phyloP scores from a whole-genome alignment of 2,888 invertebrate genomes.

The Spisula subtruncata region DNA sequence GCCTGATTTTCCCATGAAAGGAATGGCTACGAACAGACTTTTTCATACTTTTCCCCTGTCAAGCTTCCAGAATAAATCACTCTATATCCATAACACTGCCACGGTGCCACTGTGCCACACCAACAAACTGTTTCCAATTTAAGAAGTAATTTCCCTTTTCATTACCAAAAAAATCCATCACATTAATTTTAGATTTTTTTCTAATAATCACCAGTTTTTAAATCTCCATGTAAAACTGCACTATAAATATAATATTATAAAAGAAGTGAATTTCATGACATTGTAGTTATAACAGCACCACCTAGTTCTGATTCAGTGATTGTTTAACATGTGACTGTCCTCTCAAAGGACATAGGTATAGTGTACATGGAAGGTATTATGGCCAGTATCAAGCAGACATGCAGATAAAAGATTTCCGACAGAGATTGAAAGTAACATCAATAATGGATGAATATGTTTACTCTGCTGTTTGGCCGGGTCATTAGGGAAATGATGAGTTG shows the following conservation, averaged over 20 bases:
- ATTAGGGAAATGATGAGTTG: constrained; percentile 1
- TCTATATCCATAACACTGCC: neutral
- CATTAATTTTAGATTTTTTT: neutral
- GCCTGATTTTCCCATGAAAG: constrained; percentile 9
- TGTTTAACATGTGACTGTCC: neutral
- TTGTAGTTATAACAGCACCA: neutral
- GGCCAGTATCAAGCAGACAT: constrained; percentile 23
- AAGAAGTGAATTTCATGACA: neutral
- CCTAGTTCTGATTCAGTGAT: neutral
- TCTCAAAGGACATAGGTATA: neutral
- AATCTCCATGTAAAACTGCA: neutral
- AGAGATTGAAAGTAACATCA: constrained; percentile 16
- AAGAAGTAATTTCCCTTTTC: neutral
- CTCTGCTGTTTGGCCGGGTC: neutral
- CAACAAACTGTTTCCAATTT: neutral
- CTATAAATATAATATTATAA: neutral
- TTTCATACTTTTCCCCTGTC: neutral
- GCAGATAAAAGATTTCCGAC: neutral
- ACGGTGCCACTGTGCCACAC: no score
- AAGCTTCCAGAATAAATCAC: neutral
- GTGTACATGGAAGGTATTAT: neutral
- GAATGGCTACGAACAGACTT: constrained; percentile 13
- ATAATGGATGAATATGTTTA: neutral
- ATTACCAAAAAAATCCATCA: neutral
- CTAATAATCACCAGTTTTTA: neutral